phyloP scores from a whole-genome alignment of 2,113 vertebrate species.

The Lamprologus speciosus region DNA sequence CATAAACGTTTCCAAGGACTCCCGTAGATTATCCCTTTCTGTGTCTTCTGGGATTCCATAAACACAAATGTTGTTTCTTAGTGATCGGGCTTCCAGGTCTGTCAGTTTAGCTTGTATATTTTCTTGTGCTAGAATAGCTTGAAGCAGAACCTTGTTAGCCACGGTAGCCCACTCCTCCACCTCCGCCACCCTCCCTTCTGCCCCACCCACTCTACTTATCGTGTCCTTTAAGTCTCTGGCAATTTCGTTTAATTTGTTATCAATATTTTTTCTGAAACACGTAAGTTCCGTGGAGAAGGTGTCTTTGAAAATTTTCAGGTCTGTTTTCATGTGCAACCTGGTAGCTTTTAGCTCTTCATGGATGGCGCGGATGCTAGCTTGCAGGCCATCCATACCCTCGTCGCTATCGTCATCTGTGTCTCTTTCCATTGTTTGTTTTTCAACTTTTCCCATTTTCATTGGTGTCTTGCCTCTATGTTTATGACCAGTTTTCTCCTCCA shows the following conservation, averaged over 20 bases:
- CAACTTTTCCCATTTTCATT: not conserved
- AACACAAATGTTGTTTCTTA: fast-evolving
- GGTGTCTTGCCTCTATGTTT: not conserved
- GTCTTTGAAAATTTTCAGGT: not conserved
- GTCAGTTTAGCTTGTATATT: not conserved
- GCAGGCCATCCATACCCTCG: not conserved
- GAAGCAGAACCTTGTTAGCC: not conserved
- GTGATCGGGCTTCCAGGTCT: not conserved
- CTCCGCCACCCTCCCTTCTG: not conserved
- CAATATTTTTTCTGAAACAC: not conserved
- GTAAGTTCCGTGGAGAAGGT: not conserved
- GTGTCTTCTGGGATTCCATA: not conserved
- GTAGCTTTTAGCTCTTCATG: not conserved
- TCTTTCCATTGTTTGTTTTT: not conserved
- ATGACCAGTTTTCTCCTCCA: not conserved
- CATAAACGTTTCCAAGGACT: fast-evolving
- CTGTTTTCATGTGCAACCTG: not conserved
- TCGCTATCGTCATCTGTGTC: not conserved
- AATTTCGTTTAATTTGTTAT: not conserved
- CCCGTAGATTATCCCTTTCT: fast-evolving
- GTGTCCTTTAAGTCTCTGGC: not conserved
- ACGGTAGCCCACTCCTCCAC: fast-evolving
- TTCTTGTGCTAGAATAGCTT: not conserved
- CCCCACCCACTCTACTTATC: not conserved
- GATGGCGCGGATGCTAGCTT: fast-evolving